Evolutionary conservation across 1,140 invertebrate species (phyloP).

Genomic region (Acromyrmex heyeri): DNA sequence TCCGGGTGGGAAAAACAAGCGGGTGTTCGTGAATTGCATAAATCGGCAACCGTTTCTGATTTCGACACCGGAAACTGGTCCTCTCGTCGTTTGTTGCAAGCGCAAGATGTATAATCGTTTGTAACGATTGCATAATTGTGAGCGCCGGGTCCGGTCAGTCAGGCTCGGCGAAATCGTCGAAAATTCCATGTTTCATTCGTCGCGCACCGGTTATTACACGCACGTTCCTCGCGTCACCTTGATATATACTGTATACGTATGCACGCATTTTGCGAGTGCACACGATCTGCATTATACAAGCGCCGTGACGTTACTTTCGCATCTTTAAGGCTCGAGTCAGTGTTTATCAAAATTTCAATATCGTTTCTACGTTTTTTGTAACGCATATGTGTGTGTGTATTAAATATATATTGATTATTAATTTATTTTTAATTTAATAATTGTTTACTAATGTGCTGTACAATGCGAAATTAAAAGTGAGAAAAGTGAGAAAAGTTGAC

Average conservation of each 20-base stretch:
- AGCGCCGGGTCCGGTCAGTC: not conserved
- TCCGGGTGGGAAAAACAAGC: not conserved
- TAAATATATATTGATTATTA: not conserved
- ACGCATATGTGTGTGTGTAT: not conserved
- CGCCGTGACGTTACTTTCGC: conserved; percentile 13
- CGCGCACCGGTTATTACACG: conserved; percentile 30
- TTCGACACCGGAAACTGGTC: conserved; percentile 72
- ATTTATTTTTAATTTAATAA: not conserved
- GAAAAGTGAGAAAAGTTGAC: not conserved
- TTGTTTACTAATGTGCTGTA: not conserved
- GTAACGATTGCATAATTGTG: conserved; percentile 62
- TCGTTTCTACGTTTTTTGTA: not conserved
- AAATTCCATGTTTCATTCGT: conserved; percentile 61
- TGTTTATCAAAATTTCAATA: conserved; percentile 12
- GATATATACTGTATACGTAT: not conserved
- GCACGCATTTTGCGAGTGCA: conserved; percentile 23
- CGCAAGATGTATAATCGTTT: conserved; percentile 38
- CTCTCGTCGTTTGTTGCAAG: conserved; percentile 48
- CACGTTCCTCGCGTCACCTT: conserved; percentile 3
- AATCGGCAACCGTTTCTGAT: conserved; percentile 56
- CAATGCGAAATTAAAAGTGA: not conserved
- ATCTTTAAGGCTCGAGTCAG: not conserved
- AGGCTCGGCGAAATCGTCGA: conserved; percentile 57
- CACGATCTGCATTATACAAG: conserved; percentile 35
- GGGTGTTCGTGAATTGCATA: conserved; percentile 48